A percentile compares a stretch with the other conserved stretches of the same genome.
These are phyloP conservation scores for Girardinus metallicus DNA, from an alignment of 2,797 vertebrate genomes.

Conservation along the genomic window DNA sequence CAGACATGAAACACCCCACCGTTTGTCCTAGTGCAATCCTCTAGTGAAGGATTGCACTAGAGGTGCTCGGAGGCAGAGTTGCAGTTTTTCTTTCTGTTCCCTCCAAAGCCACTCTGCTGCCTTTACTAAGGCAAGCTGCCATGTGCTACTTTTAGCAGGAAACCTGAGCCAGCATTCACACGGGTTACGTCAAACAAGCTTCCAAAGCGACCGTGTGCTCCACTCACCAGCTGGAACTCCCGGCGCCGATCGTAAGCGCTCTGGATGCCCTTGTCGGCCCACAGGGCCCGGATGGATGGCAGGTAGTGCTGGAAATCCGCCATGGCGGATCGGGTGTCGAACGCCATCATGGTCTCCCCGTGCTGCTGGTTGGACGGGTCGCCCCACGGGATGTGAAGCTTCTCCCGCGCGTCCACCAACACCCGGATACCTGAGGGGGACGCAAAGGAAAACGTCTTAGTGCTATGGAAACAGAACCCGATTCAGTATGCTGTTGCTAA, in stretches of 20 bases:
- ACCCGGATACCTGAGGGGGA: conserved; percentile 88
- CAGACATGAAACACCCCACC: not conserved
- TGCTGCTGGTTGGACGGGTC: conserved; percentile 86
- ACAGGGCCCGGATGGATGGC: conserved; percentile 87
- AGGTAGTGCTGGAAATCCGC: conserved; percentile 89
- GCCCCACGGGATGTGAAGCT: conserved; percentile 96
- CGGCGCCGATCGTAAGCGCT: conserved; percentile 92
- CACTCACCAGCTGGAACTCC: conserved; percentile 95
- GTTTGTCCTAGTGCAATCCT: not conserved
- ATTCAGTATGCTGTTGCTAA: too few species aligned
- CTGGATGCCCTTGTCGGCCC: conserved; percentile 92
- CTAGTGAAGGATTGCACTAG: too few species aligned
- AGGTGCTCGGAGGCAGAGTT: not conserved
- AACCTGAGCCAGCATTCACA: not conserved
- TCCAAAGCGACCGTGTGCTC: too few species aligned
- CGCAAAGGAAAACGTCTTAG: not conserved
- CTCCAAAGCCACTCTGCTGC: not conserved
- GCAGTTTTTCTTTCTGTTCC: not conserved
- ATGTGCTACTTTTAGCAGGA: not conserved
- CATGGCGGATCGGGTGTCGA: conserved; percentile 88
- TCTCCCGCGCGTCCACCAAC: conserved; percentile 94
- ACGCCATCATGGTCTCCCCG: conserved; percentile 92
- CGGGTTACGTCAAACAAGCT: not conserved
- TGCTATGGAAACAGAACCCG: too few species aligned
- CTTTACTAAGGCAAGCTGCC: not conserved